These are phyloP conservation scores for Pyxicephalus adspersus DNA, from an alignment of 2,113 vertebrate genomes.

Conservation along the genomic window DNA sequence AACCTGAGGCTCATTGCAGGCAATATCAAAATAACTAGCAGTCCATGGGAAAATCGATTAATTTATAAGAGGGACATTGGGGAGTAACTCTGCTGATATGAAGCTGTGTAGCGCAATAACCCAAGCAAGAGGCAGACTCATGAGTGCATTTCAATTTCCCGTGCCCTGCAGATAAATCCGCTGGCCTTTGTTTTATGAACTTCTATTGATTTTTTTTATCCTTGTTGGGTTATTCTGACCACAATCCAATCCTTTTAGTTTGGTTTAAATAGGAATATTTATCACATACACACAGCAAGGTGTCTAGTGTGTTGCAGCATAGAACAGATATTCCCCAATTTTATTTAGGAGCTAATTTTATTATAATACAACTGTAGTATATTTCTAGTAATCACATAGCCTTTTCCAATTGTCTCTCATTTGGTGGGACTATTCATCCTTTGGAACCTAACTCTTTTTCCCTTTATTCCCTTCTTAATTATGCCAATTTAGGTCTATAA, in stretches of 20 bases:
- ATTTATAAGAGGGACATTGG: neutral
- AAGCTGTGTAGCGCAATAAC: constrained; percentile 36
- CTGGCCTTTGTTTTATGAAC: constrained; percentile 11
- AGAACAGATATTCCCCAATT: neutral
- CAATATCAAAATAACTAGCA: constrained; percentile 4
- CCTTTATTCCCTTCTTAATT: too few relatives aligned
- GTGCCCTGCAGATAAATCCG: constrained; percentile 47
- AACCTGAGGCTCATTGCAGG: neutral
- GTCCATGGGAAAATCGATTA: constrained; percentile 40
- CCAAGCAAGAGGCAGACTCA: constrained; percentile 5
- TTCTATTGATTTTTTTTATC: constrained; percentile 45
- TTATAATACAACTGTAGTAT: too few relatives aligned
- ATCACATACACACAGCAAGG: neutral
- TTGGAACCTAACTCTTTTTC: too few relatives aligned
- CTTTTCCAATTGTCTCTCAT: too few relatives aligned
- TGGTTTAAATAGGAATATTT: constrained; percentile 41
- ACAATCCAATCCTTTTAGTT: constrained; percentile 2
- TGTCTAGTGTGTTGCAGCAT: neutral
- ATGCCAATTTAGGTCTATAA: too few relatives aligned
- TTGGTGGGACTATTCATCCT: too few relatives aligned
- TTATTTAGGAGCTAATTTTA: neutral
- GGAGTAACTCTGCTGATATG: neutral
- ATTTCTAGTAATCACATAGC: too few relatives aligned
- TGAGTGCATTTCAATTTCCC: constrained; percentile 17
- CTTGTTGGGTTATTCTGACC: constrained; percentile 37